Evolutionary conservation across 1,140 invertebrate genomes (phyloP).

Genomic region (Dryas iulia): DNA sequence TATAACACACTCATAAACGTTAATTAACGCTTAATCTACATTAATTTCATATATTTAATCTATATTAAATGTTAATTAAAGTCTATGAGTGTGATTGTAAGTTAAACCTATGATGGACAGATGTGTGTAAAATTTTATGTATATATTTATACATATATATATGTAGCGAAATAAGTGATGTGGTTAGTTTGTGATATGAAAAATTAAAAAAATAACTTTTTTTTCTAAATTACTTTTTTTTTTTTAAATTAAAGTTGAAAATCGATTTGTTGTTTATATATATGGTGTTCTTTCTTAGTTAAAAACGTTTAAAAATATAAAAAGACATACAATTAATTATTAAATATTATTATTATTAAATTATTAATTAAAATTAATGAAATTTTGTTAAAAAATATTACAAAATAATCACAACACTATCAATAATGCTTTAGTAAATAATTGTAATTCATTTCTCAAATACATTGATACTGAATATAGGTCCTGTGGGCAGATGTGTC

Average conservation of each 20-base stretch:
- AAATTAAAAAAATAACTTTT: background rate
- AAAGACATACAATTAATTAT: too few relatives aligned
- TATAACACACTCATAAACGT: too few relatives aligned
- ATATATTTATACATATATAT: background rate
- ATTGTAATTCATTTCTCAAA: background rate
- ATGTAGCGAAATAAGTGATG: background rate
- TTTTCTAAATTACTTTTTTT: background rate
- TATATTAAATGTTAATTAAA: background rate
- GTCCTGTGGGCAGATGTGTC: too few relatives aligned
- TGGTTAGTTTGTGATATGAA: background rate
- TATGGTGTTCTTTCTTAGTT: too few relatives aligned
- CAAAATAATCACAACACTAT: conserved; percentile 1
- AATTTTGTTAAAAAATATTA: background rate
- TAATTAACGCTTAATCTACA: too few relatives aligned
- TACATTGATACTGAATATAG: too few relatives aligned
- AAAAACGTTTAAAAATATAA: too few relatives aligned
- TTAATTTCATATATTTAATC: too few relatives aligned
- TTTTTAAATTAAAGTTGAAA: too few relatives aligned
- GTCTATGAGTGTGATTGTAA: background rate
- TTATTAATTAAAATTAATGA: background rate
- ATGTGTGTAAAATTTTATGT: background rate
- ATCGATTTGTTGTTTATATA: too few relatives aligned
- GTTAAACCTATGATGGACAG: background rate
- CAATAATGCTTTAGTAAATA: background rate
- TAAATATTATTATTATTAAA: too few relatives aligned